These are phyloP conservation scores for Pogoniulus pusillus DNA, from an alignment of 2,797 vertebrate species.

Conservation along the genomic window DNA sequence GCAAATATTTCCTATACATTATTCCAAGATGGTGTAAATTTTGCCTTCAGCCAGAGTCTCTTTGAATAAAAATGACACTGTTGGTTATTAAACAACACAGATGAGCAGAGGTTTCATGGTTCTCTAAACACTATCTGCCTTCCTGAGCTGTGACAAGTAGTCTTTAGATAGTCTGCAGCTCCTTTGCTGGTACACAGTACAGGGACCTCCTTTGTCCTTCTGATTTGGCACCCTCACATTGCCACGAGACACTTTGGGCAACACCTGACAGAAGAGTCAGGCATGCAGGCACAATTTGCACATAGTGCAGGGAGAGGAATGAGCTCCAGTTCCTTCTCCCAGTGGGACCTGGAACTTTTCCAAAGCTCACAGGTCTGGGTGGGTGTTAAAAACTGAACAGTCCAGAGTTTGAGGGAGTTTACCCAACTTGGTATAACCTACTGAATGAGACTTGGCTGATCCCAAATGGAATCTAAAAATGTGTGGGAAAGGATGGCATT, in stretches of 20 bases:
- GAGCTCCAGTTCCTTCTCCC: neutral
- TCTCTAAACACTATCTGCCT: neutral
- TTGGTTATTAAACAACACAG: neutral
- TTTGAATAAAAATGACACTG: neutral
- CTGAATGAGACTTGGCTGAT: neutral
- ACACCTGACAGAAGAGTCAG: neutral
- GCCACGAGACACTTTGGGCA: neutral
- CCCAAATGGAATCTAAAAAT: neutral
- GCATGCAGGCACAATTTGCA: neutral
- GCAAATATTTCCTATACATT: neutral
- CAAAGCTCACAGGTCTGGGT: neutral
- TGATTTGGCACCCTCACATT: neutral
- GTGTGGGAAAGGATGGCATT: neutral
- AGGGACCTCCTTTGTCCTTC: neutral
- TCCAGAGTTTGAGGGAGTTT: neutral
- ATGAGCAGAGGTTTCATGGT: neutral
- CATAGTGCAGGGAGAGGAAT: neutral
- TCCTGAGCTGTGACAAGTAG: neutral
- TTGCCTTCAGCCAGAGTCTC: neutral
- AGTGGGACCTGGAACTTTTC: neutral
- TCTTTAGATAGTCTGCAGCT: neutral
- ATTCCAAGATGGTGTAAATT: neutral
- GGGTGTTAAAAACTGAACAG: neutral
- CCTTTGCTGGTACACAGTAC: neutral
- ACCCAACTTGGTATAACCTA: neutral